A percentile compares a stretch with the other conserved stretches of the same genome.
These are phyloP conservation scores for Percopsis omiscomaycus DNA, from an alignment of 2,797 vertebrate genomes.

Conservation along the genomic window DNA sequence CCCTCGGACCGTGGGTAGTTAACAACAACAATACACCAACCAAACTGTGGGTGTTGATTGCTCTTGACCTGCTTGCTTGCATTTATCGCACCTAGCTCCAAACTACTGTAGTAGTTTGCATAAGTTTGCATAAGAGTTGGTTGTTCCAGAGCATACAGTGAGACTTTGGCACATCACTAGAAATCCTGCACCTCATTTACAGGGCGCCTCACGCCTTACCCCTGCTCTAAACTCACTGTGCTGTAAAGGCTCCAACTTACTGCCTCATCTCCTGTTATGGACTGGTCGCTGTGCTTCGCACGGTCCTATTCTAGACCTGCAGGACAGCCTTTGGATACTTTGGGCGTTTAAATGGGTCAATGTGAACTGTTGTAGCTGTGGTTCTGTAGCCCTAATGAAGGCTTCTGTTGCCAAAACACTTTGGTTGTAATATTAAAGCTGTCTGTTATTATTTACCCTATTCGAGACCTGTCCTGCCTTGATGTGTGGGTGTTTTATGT, in stretches of 20 bases:
- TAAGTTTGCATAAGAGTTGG: conserved; percentile 3
- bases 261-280: conserved; percentile 20
- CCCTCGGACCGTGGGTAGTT: not conserved
- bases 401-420: too few relatives aligned
- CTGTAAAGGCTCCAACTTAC: conserved; percentile 27
- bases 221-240: not conserved
- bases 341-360: not conserved
- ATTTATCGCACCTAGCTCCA: too few relatives aligned
- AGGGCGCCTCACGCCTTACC: conserved; percentile 6
- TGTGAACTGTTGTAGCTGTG: too few relatives aligned
- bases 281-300: conserved; percentile 4
- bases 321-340: not conserved
- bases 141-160: not conserved
- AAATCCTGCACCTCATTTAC: conserved; percentile 18
- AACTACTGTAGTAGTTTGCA: too few relatives aligned
- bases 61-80: too few relatives aligned
- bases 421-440: too few relatives aligned
- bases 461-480: too few relatives aligned
- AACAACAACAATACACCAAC: not conserved
- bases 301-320: not conserved
- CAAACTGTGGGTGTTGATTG: too few relatives aligned
- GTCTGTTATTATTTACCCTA: too few relatives aligned
- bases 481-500: not conserved
- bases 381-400: too few relatives aligned
- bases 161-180: conserved; percentile 22